These are phyloP conservation scores for Perca schrenkii DNA, from an alignment of 2,113 vertebrate genomes.

Conservation along the genomic window DNA sequence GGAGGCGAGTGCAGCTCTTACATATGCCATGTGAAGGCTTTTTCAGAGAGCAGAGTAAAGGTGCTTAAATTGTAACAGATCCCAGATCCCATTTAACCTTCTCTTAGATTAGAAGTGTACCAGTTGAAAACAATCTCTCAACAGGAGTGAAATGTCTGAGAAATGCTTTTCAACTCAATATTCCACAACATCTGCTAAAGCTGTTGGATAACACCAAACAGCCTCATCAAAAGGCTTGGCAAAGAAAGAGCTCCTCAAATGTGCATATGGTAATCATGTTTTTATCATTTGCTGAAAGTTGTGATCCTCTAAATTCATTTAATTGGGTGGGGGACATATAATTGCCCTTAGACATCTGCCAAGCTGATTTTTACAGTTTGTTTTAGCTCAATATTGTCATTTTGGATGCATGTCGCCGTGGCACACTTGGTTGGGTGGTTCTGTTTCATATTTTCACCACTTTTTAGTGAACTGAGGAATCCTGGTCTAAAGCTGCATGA, in stretches of 20 bases:
- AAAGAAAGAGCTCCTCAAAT: constrained; percentile 63
- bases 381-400: constrained; percentile 35
- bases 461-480: constrained; percentile 56
- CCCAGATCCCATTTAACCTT: constrained; percentile 45
- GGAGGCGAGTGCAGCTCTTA: constrained; percentile 5
- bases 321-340: constrained; percentile 55
- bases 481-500: constrained; percentile 17
- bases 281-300: constrained; percentile 76
- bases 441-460: constrained; percentile 58
- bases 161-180: constrained; percentile 61
- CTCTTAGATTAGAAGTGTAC: constrained; percentile 41
- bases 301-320: constrained; percentile 72
- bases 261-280: constrained; percentile 72
- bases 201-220: constrained; percentile 63
- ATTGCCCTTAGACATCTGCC: constrained; percentile 58
- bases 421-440: constrained; percentile 44
- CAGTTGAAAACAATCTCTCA: constrained; percentile 51
- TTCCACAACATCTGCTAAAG: constrained; percentile 76
- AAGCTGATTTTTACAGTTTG: constrained; percentile 59
- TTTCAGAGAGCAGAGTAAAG: constrained; percentile 42
- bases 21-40: constrained; percentile 9
- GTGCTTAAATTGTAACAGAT: constrained; percentile 31
- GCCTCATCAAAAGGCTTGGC: constrained; percentile 74
- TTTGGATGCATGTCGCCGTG: constrained; percentile 36
- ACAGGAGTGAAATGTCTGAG: constrained; percentile 52